Evolutionary conservation across 2,797 vertebrate genomes (phyloP).

Genomic region (Anolis apletophallus): DNA sequence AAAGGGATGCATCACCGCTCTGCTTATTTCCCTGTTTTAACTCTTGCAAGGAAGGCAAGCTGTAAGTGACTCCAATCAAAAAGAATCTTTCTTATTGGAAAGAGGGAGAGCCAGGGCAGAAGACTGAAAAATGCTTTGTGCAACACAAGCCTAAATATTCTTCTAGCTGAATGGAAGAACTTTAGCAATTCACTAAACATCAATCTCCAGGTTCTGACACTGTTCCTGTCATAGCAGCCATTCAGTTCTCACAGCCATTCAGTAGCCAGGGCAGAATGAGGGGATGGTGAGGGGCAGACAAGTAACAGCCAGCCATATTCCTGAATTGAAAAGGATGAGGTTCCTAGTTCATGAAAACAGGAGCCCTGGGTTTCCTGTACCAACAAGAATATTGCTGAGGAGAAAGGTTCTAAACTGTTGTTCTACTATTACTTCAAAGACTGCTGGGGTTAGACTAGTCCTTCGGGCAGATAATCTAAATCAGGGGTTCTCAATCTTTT

Average conservation of each 20-base stretch:
- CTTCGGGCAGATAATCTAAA: neutral
- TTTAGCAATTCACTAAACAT: neutral
- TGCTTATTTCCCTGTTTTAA: constrained; percentile 37
- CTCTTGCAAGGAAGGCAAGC: neutral
- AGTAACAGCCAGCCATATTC: no score
- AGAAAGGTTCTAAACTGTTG: neutral
- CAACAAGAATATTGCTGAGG: neutral
- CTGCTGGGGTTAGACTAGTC: neutral
- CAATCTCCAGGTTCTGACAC: neutral
- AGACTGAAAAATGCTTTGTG: neutral
- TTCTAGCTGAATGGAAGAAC: neutral
- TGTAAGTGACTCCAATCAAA: constrained; percentile 25
- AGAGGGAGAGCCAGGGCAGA: constrained; percentile 11
- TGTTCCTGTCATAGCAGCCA: neutral
- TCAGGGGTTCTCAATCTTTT: no score
- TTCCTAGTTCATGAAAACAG: neutral
- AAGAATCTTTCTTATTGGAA: constrained; percentile 10
- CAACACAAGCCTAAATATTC: neutral
- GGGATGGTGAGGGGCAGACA: no score
- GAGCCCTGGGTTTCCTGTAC: neutral
- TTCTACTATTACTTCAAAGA: neutral
- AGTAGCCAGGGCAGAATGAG: no score
- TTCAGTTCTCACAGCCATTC: no score
- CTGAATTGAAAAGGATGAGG: no score
- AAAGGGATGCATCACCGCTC: constrained; percentile 11